phyloP scores from a whole-genome alignment of 2,113 vertebrate genomes.

The Ammospiza caudacuta region DNA sequence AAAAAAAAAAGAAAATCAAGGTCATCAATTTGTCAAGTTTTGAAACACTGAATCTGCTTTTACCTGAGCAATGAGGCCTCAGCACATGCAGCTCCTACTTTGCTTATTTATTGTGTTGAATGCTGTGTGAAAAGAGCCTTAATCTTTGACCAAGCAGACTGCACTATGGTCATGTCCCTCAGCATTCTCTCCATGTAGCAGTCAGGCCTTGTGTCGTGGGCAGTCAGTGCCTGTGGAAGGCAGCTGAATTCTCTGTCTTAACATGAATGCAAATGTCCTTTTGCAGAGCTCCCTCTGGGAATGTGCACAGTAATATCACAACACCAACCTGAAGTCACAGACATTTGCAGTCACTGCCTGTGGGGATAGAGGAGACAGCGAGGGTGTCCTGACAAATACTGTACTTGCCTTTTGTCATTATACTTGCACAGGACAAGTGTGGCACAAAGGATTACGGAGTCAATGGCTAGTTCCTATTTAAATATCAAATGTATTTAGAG shows the following conservation, averaged over 20 bases:
- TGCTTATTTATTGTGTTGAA: conserved; percentile 58
- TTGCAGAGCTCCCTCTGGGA: conserved; percentile 76
- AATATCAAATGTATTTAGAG: conserved; percentile 82
- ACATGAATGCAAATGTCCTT: conserved; percentile 74
- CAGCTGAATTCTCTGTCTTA: conserved; percentile 71
- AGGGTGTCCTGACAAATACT: conserved; percentile 83
- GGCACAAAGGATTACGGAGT: conserved; percentile 83
- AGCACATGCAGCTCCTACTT: not conserved
- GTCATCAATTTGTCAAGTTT: conserved; percentile 32
- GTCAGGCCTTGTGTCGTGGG: conserved; percentile 62
- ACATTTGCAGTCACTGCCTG: conserved; percentile 85
- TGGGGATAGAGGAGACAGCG: conserved; percentile 78
- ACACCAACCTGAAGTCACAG: conserved; percentile 78
- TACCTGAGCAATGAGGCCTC: not conserved
- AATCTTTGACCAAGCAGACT: conserved; percentile 62
- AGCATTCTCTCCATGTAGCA: conserved; percentile 15
- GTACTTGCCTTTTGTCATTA: conserved; percentile 81
- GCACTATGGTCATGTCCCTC: conserved; percentile 54
- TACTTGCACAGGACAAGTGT: conserved; percentile 71
- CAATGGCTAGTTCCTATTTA: conserved; percentile 84
- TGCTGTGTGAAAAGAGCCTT: conserved; percentile 49
- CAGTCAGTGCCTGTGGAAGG: conserved; percentile 48
- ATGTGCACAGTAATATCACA: conserved; percentile 83
- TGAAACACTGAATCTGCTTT: conserved; percentile 31
- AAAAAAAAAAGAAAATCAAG: not conserved